Base-by-base conservation (phyloP, 1,140 invertebrate genomes). In the Danaus plexippus region DNA sequence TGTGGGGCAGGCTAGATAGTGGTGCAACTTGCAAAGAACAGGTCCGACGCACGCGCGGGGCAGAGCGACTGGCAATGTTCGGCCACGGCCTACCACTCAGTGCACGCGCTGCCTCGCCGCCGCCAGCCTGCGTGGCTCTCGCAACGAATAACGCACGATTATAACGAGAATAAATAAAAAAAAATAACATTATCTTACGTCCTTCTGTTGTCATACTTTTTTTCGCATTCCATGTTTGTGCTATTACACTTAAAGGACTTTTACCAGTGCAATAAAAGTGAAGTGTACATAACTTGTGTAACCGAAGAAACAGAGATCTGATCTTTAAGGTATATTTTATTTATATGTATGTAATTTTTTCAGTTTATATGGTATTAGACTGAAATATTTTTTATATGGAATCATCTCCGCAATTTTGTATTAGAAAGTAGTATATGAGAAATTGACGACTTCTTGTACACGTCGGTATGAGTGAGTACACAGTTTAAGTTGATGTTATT, bases 21-120 rank as follows among this genome's bases (percentile, higher is more conserved):
- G 70, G 67, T 72, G 71, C 71, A 73, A 68, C 73, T 68, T 69
- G 69, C 52, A 64, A 49, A 66, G 74, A 77, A 79, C 80, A 68
- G 78, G 82, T 80, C 75, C 71, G 71, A 67, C 80, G 77, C 80
- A 83, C 67, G 80, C 82, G 80, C 82, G 82, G 78, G 80, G 78
- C 78, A 77, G 74, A 81, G 75, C 74, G 74, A 69, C 74, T n/a
- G 59, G 61, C 69, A 54, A 50, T 52, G 61, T 63, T 59, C 68
- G 69, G 59, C 75, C 68, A 59, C 66, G 56, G 67, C 63, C 22
- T 47, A 54, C 48, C 52, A 43, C 78, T 83, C 80, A 85, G 82
- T 84, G 73, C 78, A 70, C 76, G 79, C 73, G 77, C 74, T 68
- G 82, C 73, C 75, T 77, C 61, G 77, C 71, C 64, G 70, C 70